Evolutionary conservation across 2,888 invertebrate genomes (phyloP), one percentile per base, ranked within the genome.

Genomic region (Andrena hattorfiana): DNA sequence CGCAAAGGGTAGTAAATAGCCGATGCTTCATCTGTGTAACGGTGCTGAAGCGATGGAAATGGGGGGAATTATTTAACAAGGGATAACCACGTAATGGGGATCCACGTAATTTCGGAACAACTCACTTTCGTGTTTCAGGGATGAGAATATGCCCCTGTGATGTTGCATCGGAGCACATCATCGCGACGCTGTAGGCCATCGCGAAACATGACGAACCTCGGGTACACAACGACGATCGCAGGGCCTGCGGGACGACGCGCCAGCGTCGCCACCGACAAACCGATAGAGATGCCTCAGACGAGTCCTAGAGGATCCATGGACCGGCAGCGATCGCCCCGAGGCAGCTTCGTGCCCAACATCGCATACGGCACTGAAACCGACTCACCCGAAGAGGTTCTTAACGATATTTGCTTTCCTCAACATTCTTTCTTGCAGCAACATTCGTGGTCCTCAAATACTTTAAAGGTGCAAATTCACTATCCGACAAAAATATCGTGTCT

Each of bases 81-180:
- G 16, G 42, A 26, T 26, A 26, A 26, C 26, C 26, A 26, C 26
- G 26, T 26, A 26, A 26, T 26, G 26, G 1, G 26, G 26, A 42
- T 42, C 42, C 1, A 42, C 42, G 42, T 42, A 42, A 42, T 42
- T 42, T 42, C 42, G 1, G 42, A 42, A 42, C 13, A 42, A 16
- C 5, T 42, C 2, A 4, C n/a, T 30, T 68, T 30, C 28, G 7
- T 80, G 63, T 88, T 85, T 4, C 85, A 91, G 91, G 85, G 68
- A 72, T 87, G 72, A 86, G 63, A 82, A 28, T 51, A 86, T 84
- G 85, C 59, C 70, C 20, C 84, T 77, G 89, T 92, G 89, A 97
- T 97, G 97, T 93, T 97, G 88, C 96, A 96, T 89, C 95, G 97
- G 90, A 96, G 96, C 89, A 95, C 96, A 42, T 97, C 97, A 51